Evolutionary conservation across 2,888 invertebrate genomes (phyloP).

Genomic region (Sesamia inferens): DNA sequence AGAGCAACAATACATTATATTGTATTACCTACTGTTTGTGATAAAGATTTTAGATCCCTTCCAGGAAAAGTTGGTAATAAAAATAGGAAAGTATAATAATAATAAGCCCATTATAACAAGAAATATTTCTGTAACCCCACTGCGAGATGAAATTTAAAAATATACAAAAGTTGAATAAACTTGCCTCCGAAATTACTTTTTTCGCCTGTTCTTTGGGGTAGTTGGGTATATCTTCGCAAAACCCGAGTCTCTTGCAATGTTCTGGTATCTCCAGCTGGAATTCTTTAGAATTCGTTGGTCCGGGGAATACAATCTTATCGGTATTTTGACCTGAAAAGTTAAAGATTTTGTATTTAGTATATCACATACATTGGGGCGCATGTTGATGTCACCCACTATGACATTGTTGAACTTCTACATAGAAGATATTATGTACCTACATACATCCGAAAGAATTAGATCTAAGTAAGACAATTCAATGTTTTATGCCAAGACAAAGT

Average conservation of each 20-base stretch:
- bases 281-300: conserved; percentile 67
- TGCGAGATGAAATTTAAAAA: not conserved
- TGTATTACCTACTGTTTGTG: conserved; percentile 3
- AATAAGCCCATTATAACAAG: not conserved
- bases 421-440: not conserved
- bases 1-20: not conserved
- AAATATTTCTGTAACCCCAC: not conserved
- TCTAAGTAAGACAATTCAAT: conserved; percentile 2
- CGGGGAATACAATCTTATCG: conserved; percentile 77
- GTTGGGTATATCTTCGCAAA: conserved; percentile 76
- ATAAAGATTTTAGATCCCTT: not conserved
- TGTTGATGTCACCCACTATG: not conserved
- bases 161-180: not conserved
- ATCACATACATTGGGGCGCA: not conserved
- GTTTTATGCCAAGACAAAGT: conserved; percentile 22
- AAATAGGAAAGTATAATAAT: not conserved
- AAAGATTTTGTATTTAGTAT: not conserved
- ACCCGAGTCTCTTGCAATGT: conserved; percentile 71
- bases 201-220: conserved; percentile 75
- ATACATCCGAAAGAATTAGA: not conserved
- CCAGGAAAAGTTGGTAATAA: not conserved
- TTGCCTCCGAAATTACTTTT: conserved; percentile 68
- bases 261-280: conserved; percentile 47
- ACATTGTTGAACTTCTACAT: not conserved
- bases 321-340: conserved; percentile 61